Conservation (phyloP, 92 coral and sea anemone species). For the Chrysogorgia sp. region DNA sequence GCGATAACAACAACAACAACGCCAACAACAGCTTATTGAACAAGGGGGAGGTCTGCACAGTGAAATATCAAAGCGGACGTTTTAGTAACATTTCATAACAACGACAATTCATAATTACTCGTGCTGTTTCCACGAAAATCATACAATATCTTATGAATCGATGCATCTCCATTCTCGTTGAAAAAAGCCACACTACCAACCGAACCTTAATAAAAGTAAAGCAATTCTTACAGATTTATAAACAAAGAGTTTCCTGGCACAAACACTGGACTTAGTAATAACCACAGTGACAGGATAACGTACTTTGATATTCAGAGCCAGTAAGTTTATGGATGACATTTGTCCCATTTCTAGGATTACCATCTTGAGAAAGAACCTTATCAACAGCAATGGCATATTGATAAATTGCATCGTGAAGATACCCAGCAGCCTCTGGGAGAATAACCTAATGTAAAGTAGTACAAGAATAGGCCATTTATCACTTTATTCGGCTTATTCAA, state of each 20-base stretch:
- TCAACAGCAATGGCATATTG: conserved; percentile 93
- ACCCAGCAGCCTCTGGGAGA: conserved; percentile 91
- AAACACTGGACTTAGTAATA: no score
- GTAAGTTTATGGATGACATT: conserved; percentile 70
- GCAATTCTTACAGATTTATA: no score
- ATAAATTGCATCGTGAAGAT: conserved; percentile 94
- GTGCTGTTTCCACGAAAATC: conserved; percentile 31
- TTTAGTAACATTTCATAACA: no score
- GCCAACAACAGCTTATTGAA: no score
- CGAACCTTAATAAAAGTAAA: neutral
- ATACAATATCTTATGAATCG: neutral
- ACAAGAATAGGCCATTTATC: no score
- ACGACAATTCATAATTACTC: neutral
- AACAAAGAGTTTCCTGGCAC: no score
- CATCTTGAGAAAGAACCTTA: conserved; percentile 67
- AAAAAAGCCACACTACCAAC: conserved; percentile 24
- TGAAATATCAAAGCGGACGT: no score
- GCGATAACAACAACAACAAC: no score
- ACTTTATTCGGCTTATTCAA: neutral
- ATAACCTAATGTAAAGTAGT: no score
- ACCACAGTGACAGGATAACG: conserved; percentile 33
- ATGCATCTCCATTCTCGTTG: conserved; percentile 36
- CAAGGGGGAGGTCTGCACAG: no score
- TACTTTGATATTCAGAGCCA: conserved; percentile 85
- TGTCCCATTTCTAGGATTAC: conserved; percentile 65